Percentiles rank a stretch among this genome's conserved stretches.
phyloP scores from a whole-genome alignment of 2,113 vertebrate species.

The Coreoperca whiteheadi region DNA sequence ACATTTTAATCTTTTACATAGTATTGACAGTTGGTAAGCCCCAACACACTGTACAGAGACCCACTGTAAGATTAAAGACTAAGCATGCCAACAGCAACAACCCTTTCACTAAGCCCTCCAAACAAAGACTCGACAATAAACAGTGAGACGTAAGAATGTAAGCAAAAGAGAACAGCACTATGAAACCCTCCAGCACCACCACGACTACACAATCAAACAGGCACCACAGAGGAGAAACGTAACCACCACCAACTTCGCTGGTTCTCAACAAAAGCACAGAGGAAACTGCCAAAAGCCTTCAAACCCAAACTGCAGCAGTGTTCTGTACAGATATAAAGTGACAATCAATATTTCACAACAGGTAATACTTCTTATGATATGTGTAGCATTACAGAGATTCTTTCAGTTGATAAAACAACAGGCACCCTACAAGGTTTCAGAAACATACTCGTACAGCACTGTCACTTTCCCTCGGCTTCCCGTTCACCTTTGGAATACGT shows the following conservation, averaged over 20 bases:
- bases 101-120: conserved; percentile 29
- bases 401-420: conserved; percentile 64
- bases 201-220: conserved; percentile 24
- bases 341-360: conserved; percentile 72
- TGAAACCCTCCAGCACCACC: conserved; percentile 13
- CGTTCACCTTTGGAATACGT: conserved; percentile 37
- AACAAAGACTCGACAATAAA: conserved; percentile 51
- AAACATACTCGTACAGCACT: conserved; percentile 32
- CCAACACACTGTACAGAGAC: not conserved
- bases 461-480: conserved; percentile 36
- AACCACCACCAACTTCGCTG: not conserved
- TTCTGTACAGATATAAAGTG: conserved; percentile 43
- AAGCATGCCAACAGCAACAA: conserved; percentile 31
- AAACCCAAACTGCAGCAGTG: conserved; percentile 5
- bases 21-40: conserved; percentile 26
- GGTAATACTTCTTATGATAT: conserved; percentile 28
- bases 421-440: conserved; percentile 55
- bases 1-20: conserved; percentile 34
- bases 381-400: conserved; percentile 43
- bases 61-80: conserved; percentile 44
- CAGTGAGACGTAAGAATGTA: conserved; percentile 40
- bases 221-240: not conserved
- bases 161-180: conserved; percentile 14
- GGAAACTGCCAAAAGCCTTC: conserved; percentile 11
- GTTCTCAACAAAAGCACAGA: not conserved